Base-by-base conservation (phyloP, 2,888 invertebrate species). In the Pyrochroa serraticornis region DNA sequence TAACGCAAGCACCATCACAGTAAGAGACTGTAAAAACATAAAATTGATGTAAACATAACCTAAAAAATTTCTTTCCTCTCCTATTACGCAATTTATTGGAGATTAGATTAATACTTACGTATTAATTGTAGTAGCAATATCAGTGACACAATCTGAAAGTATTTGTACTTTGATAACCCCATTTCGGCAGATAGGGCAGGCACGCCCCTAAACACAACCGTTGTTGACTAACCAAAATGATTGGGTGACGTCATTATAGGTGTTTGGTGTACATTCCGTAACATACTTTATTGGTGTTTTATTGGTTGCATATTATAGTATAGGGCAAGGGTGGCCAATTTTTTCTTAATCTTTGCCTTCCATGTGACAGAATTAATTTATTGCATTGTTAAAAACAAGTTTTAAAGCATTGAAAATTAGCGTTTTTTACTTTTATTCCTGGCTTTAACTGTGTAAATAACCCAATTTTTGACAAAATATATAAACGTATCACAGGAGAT, bases 1-100 rank as follows among this genome's bases (percentile, higher is more conserved):
- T 91, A 22, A 84, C 83, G 76, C 93, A 93, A 57, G 36, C 37
- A 7, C 46, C 51, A 32, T 48, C 45, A 31, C 10, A 30, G 3
- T 9, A 9, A 32, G 22, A 12, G 22, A 33, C 60, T 60, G 34
- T 5, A 22, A 9, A 53, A 47, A 22, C 8, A n/a, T 12, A 10
- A 51, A 49, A 31, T 36, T 30, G 12, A 8, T 31, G 44, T 58
- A 53, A 58, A 58, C 53, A 58, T 58, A 53, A 58, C 58, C 53
- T 53, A 38, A 36, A 51, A 44, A 9, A 10, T 31, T 2, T 42
- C 34, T 8, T 31, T 13, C 12, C 5, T 5, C 8, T 1, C 34
- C 42, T 22, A 3, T 6, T 5, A 14, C 7, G 36, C 1, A 22
- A 8, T 12, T n/a, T 31, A 22, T 5, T 5, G 22, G 22, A 22